phyloP scores from a whole-genome alignment of 2,888 invertebrate species.

The Tholera decimalis region DNA sequence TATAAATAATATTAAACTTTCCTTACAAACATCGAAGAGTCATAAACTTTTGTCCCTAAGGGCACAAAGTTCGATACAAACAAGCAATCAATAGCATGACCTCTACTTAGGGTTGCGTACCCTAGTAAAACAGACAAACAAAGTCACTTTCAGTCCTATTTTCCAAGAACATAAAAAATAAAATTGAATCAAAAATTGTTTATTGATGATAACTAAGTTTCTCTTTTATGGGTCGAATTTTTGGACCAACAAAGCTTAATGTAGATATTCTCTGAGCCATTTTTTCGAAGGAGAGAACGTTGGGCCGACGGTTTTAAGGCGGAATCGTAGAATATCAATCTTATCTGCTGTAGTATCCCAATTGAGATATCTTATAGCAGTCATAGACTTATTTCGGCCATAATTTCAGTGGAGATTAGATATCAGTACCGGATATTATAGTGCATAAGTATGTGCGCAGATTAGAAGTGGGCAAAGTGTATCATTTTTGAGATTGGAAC shows the following conservation, averaged over 20 bases:
- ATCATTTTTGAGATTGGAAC: too few relatives aligned
- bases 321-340: too few relatives aligned
- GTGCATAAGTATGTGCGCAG: too few relatives aligned
- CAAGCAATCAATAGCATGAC: constrained; percentile 47
- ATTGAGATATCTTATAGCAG: too few relatives aligned
- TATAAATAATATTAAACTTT: constrained; percentile 29
- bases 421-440: too few relatives aligned
- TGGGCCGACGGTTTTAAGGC: not conserved
- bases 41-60: constrained; percentile 29
- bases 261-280: too few relatives aligned
- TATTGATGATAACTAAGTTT: not conserved
- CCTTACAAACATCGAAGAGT: not conserved
- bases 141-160: constrained; percentile 9
- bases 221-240: not conserved
- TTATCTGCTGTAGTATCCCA: too few relatives aligned
- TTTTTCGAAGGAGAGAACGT: not conserved
- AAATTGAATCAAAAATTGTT: constrained; percentile 6
- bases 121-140: not conserved
- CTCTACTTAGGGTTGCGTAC: constrained; percentile 21
- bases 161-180: not conserved
- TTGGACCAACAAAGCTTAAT: not conserved
- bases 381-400: too few relatives aligned
- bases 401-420: too few relatives aligned
- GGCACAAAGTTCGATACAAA: constrained; percentile 27
- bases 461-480: too few relatives aligned